Base-by-base conservation (phyloP, 2,888 invertebrate genomes). In the Ypsolopha scabrella region DNA sequence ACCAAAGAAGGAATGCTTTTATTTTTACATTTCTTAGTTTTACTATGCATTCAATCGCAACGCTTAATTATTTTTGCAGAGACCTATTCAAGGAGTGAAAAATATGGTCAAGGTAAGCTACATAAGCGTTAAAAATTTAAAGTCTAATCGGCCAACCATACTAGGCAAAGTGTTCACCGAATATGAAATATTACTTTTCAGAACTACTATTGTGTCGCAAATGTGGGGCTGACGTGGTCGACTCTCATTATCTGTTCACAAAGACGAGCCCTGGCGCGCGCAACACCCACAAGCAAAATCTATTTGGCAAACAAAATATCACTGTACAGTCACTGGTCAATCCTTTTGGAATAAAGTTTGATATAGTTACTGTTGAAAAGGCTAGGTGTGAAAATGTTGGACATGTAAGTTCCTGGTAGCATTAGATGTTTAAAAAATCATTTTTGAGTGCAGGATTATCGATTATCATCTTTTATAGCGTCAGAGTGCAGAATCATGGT, bases 401-500 rank as follows among this genome's bases (percentile, higher is more conserved):
- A 48, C 68, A 77, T 58, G 89, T 89, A 74, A 77, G 82, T 71
- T 10, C 24, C 41, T 45, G 8, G n/a, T n/a, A n/a, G n/a, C n/a
- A n/a, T n/a, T n/a, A n/a, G n/a, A n/a, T n/a, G n/a, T n/a, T n/a
- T n/a, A n/a, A n/a, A 35, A 53, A 43, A 43, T 33, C 34, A 24
- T 41, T 46, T 24, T 55, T 54, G 2, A 2, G 34, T 9, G n/a
- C 7, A 47, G 24, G 34, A 43, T 43, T 52, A n/a, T n/a, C n/a
- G n/a, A n/a, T n/a, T n/a, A 9, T n/a, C 6, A 39, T n/a, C 11
- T 14, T 54, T 70, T 67, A 44, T 57, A 88, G 88, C 87, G 83
- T 69, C 87, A 88, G 60, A 73, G 80, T 52, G 87, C 88, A 44
- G 87, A 89, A 63, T 88, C 89, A 7, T 91, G 91, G 90, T 91